Conservation (phyloP, 2,113 vertebrate species). For the Podarcis muralis region DNA sequence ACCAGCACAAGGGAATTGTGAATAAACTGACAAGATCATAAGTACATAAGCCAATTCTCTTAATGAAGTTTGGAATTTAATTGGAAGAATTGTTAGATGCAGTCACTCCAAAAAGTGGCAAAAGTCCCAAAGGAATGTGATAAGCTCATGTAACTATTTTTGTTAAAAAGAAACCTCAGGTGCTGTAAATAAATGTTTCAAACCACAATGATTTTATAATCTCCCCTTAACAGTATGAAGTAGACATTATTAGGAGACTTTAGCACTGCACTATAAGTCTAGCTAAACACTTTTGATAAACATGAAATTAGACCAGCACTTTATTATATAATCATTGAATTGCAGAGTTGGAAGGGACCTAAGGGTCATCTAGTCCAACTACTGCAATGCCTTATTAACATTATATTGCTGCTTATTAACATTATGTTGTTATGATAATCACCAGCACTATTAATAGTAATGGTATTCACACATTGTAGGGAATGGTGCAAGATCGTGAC, state of each 20-base stretch:
- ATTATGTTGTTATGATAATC: neutral
- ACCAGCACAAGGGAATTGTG: constrained; percentile 53
- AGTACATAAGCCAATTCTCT: constrained; percentile 37
- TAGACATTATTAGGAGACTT: neutral
- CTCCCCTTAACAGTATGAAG: constrained; percentile 37
- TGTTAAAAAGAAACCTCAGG: constrained; percentile 54
- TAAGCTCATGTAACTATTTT: constrained; percentile 54
- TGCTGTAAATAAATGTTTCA: constrained; percentile 40
- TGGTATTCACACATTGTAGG: neutral
- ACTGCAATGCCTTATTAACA: no score
- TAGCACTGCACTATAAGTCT: constrained; percentile 17
- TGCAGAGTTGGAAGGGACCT: no score
- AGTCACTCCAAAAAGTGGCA: constrained; percentile 43
- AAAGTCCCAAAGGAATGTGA: constrained; percentile 65
- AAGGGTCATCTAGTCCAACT: no score
- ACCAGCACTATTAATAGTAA: neutral
- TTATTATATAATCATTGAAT: neutral
- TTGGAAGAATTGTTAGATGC: constrained; percentile 57
- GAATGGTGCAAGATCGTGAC: no score
- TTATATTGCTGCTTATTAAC: neutral
- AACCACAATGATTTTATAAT: constrained; percentile 25
- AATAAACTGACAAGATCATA: constrained; percentile 64
- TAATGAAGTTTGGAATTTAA: constrained; percentile 70
- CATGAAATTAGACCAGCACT: constrained; percentile 33
- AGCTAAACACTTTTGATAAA: constrained; percentile 35